Evolutionary conservation across 1,140 invertebrate species (phyloP).

Genomic region (Himalopsyche phryganea): DNA sequence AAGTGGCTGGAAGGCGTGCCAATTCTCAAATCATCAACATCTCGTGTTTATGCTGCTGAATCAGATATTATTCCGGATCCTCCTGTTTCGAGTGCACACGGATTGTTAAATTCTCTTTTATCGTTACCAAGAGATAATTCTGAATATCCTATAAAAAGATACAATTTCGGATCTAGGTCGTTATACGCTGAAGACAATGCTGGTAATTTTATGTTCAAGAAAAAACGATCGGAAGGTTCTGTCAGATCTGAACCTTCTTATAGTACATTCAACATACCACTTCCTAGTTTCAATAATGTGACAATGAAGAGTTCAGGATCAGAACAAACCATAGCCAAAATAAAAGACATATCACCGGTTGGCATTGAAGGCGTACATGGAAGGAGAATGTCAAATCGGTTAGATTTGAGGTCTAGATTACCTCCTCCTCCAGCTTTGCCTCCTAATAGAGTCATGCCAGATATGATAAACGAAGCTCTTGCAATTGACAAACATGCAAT

Average conservation of each 20-base stretch:
- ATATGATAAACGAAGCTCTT: slow-evolving; percentile 62
- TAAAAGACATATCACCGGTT: slow-evolving; percentile 40
- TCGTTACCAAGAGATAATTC: slow-evolving; percentile 39
- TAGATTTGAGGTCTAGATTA: too few relatives aligned
- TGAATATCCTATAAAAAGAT: slow-evolving; percentile 36
- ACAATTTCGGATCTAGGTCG: slow-evolving; percentile 30
- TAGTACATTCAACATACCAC: slow-evolving; percentile 44
- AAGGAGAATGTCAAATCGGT: too few relatives aligned
- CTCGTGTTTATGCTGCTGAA: slow-evolving; percentile 9
- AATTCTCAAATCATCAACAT: slow-evolving; percentile 37
- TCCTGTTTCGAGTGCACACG: slow-evolving; percentile 36
- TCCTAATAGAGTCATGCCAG: slow-evolving; percentile 52
- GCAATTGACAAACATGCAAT: slow-evolving; percentile 47
- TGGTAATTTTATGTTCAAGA: slow-evolving; percentile 31
- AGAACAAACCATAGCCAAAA: slow-evolving; percentile 37
- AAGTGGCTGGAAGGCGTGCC: slow-evolving; percentile 77
- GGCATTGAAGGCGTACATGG: slow-evolving; percentile 32
- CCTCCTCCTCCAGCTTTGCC: slow-evolving; percentile 24
- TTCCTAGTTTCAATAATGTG: slow-evolving; percentile 41
- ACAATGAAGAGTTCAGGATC: slow-evolving; percentile 31
- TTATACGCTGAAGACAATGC: slow-evolving; percentile 29
- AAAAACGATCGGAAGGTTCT: slow-evolving; percentile 39
- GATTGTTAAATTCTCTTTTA: slow-evolving; percentile 40
- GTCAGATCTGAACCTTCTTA: slow-evolving; percentile 47
- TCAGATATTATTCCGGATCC: slow-evolving; percentile 35